These are phyloP conservation scores for Lamproptera curius DNA, from an alignment of 2,888 invertebrate species.

Conservation along the genomic window DNA sequence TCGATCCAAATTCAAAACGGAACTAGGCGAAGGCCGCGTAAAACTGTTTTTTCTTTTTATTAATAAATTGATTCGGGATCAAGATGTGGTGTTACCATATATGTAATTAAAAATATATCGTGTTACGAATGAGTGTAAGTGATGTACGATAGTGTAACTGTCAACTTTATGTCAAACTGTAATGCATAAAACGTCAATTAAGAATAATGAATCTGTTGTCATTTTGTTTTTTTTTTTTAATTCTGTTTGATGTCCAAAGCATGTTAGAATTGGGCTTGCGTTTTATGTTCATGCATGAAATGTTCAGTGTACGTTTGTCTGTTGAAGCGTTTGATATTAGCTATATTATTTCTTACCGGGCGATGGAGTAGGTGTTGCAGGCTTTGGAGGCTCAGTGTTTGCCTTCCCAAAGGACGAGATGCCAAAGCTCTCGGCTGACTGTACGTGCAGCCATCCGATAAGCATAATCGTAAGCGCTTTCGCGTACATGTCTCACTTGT, in stretches of 20 bases:
- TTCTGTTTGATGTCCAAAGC: constrained; percentile 8
- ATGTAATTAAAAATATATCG: background rate
- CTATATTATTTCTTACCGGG: constrained; percentile 57
- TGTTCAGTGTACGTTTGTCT: constrained; percentile 21
- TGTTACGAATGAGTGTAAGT: constrained; percentile 16
- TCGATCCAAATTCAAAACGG: constrained; percentile 21
- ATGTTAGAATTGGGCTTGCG: constrained; percentile 11
- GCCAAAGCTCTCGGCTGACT: constrained; percentile 49
- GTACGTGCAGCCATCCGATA: constrained; percentile 40
- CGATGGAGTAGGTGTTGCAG: constrained; percentile 52
- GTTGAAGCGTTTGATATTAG: constrained; percentile 21
- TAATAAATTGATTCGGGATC: constrained; percentile 25
- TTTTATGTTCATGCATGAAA: constrained; percentile 11
- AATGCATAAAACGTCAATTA: background rate
- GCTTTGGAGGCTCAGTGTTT: constrained; percentile 62
- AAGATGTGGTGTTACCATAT: constrained; percentile 45
- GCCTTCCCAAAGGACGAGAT: constrained; percentile 68
- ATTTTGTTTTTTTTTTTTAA: background rate
- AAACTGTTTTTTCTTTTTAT: background rate
- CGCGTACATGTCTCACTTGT: constrained; percentile 9
- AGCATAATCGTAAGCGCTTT: constrained; percentile 36
- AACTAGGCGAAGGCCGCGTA: constrained; percentile 22
- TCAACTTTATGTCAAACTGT: background rate
- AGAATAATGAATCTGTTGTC: background rate
- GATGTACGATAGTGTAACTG: constrained; percentile 1